Base-by-base conservation (phyloP, 2,888 invertebrate species). In the Limnephilus auricula region DNA sequence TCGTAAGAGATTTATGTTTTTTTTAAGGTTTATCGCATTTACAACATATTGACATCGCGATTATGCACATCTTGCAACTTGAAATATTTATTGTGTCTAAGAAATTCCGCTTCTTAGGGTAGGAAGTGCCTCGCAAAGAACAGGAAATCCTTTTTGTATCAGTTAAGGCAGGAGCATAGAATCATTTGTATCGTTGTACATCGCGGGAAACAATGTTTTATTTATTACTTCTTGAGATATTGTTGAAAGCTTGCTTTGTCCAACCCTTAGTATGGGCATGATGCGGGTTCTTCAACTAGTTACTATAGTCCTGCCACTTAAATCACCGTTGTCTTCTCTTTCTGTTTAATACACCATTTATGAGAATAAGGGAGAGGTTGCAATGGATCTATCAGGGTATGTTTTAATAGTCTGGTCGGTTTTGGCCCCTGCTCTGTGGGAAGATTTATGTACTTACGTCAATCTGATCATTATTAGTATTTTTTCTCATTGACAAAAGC, bases 211-310 rank as follows among this genome's bases (percentile, higher is more conserved):
- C 86, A 86, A 89, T 80, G 78, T 37, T 89, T 32, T 79, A 89
- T 91, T 86, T 80, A 89, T 89, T 31, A 50, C 86, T 65, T 88
- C 91, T 91, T 91, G 89, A 89, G 91, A 85, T 89, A 91, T 91
- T 91, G 86, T 89, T 88, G 83, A 87, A 90, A 50, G 40, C 6
- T 31, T 40, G 37, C 50, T 37, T 89, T 82, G 91, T 80, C 18
- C 65, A 65, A 65, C 65, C 65, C 65, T 34, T 87, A 45, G 37
- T 80, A 40, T 32, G 50, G 37, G 45, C 31, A 79, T 40, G 89
- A 91, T 91, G 91, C 91, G 91, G 91, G 91, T 89, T 91, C 91
- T 89, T 87, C 13, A 50, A 45, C 65, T 40, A 10, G 30, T 65
- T 50, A 50, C 50, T 50, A 50, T 18, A 4, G 50, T 18, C 50